Evolutionary conservation across 2,113 vertebrate genomes (phyloP).

Genomic region (Butorides virescens): DNA sequence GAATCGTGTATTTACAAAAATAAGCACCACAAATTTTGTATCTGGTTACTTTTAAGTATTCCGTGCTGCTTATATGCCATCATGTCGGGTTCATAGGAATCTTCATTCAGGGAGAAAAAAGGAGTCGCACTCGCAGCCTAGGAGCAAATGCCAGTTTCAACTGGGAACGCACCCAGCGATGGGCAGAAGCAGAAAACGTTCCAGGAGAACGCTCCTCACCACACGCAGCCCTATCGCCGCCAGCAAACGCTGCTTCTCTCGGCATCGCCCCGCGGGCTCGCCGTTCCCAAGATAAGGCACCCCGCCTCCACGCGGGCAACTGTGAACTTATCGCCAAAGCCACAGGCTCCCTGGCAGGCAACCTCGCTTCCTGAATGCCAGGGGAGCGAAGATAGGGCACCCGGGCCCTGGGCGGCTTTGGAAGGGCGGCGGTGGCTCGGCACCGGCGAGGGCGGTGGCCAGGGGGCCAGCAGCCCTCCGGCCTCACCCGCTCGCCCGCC

Average conservation of each 20-base stretch:
- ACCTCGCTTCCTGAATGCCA: accelerated
- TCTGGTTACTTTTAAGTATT: background rate
- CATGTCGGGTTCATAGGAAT: background rate
- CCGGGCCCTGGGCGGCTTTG: accelerated
- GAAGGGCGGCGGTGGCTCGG: accelerated
- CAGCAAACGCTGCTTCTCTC: accelerated
- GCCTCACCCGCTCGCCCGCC: background rate
- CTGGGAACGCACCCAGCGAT: background rate
- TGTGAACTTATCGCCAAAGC: accelerated
- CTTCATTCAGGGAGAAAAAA: background rate
- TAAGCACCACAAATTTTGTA: accelerated
- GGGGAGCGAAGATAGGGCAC: accelerated
- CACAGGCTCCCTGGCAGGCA: accelerated
- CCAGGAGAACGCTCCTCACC: background rate
- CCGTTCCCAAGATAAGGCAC: background rate
- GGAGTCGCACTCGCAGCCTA: background rate
- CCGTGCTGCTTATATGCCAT: background rate
- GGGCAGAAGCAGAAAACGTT: background rate
- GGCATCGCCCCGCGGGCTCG: accelerated
- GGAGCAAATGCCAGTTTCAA: background rate
- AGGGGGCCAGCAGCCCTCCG: background rate
- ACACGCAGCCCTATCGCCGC: accelerated
- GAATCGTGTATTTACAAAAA: background rate
- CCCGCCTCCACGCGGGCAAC: accelerated
- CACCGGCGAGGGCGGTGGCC: accelerated